Percentiles rank a stretch among this genome's conserved stretches.
Conservation (phyloP, 2,888 invertebrate genomes). For the Hartigia nigra region DNA sequence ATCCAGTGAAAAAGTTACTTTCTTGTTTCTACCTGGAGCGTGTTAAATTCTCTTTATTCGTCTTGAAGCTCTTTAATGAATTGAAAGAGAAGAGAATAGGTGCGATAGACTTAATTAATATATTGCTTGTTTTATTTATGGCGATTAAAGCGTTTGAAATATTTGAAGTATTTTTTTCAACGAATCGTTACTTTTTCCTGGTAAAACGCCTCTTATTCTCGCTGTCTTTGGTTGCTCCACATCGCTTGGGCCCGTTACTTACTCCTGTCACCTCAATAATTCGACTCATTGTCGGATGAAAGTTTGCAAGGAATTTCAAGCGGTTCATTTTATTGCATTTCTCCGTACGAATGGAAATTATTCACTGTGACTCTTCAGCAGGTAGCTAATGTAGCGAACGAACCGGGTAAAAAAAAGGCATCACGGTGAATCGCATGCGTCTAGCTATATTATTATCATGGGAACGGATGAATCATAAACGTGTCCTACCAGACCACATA, state of each 20-base stretch:
- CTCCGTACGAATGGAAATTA: background rate
- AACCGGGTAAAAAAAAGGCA: background rate
- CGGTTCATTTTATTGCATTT: background rate
- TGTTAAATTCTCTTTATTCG: background rate
- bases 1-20: background rate
- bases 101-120: background rate
- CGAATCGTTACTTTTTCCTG: background rate
- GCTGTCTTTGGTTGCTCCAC: background rate
- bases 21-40: background rate
- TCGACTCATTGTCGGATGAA: background rate
- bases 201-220: background rate
- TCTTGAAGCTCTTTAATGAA: background rate
- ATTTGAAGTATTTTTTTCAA: background rate
- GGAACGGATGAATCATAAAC: conserved; percentile 21
- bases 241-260: background rate
- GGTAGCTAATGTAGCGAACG: background rate
- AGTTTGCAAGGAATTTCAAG: background rate
- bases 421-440: conserved; percentile 14
- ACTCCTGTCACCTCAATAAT: background rate
- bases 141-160: background rate
- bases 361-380: background rate
- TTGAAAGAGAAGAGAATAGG: background rate
- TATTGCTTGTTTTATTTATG: background rate
- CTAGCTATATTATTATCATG: conserved; percentile 21
- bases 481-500: conserved; percentile 19